Evolutionary conservation across 1,140 invertebrate genomes (phyloP).

Genomic region (Gryllus bimaculatus): DNA sequence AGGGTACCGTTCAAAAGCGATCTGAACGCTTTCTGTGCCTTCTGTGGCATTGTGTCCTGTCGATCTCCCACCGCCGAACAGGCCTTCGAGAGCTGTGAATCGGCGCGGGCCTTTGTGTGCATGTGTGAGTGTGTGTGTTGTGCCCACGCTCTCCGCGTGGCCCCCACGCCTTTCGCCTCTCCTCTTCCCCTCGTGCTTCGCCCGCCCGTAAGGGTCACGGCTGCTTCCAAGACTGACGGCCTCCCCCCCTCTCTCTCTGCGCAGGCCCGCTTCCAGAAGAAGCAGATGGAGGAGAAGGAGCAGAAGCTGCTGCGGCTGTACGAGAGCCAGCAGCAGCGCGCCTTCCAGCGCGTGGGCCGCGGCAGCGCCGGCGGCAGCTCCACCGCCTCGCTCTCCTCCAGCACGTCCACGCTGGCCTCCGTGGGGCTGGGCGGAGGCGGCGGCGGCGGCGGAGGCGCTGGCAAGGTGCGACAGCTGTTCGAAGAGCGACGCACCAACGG

Average conservation of each 20-base stretch:
- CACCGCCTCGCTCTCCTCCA: slow-evolving; percentile 32
- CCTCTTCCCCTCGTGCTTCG: too few species aligned
- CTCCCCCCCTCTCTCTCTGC: neutral
- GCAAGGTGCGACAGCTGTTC: slow-evolving; percentile 65
- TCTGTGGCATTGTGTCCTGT: too few species aligned
- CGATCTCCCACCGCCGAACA: too few species aligned
- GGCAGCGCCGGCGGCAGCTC: slow-evolving; percentile 45
- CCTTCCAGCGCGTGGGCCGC: slow-evolving; percentile 51
- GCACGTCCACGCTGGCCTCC: slow-evolving; percentile 39
- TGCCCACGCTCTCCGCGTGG: too few species aligned
- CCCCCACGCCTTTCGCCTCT: too few species aligned
- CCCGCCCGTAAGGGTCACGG: too few species aligned
- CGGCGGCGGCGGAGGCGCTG: slow-evolving; percentile 36
- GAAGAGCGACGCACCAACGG: slow-evolving; percentile 63
- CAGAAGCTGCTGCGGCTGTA: slow-evolving; percentile 58
- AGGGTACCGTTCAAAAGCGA: too few species aligned
- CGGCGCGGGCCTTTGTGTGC: too few species aligned
- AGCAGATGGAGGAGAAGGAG: slow-evolving; percentile 60
- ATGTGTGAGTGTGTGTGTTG: too few species aligned
- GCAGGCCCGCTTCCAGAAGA: slow-evolving; percentile 63
- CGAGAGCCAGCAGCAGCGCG: slow-evolving; percentile 57
- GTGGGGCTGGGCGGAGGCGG: slow-evolving; percentile 50
- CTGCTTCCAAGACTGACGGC: too few species aligned
- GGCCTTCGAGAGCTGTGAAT: too few species aligned
- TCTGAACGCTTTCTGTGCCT: too few species aligned